Evolutionary conservation across 2,113 vertebrate species (phyloP), one percentile per base, ranked within the genome.

Genomic region (Paradoxurus hermaphroditus): DNA sequence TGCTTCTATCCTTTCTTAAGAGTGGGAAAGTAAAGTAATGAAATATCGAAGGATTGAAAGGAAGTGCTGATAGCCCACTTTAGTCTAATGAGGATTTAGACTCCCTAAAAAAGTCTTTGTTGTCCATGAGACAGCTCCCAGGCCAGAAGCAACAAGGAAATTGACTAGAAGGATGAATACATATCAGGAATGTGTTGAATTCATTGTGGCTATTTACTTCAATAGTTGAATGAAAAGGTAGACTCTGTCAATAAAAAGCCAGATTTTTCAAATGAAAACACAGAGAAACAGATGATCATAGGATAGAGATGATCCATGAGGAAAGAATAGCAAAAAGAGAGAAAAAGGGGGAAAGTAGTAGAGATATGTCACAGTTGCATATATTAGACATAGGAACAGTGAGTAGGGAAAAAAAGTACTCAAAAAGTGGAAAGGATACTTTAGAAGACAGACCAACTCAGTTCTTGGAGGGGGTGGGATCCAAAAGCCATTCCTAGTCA

Each of bases 231-330:
- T 83, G 67, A 70, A 72, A 93, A 29, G 31, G 31, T 81, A 29
- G 34, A 36, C 44, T 95, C 63, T 86, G 44, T 65, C 59, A 63
- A 10, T 75, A 81, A 73, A 84, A 95, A 95, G 56, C 19, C 18
- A 92, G 2, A 92, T 77, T 96, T 92, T 92, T 83, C 51, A 96
- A 83, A 77, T 65, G 25, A 72, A 85, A 93, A 41, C 7, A 9
- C 25, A 96, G 29, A 86, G 41, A 86, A 88, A 82, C 3, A 59
- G 56, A 23, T 59, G 56, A 23, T 25, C 56, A 81, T 29, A 75
- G n/a, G 46, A 92, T 72, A 44, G 23, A 84, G 73, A 29, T 72
- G 34, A 73, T 7, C 6, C 31, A n/a, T 44, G 84, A 72, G 16
- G 44, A 67, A 79, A 94, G 34, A 73, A 85, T 41, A 75, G n/a